Percentiles rank a stretch among this genome's conserved stretches.
phyloP scores from a whole-genome alignment of 2,888 invertebrate species.

The Melanotus villosus region DNA sequence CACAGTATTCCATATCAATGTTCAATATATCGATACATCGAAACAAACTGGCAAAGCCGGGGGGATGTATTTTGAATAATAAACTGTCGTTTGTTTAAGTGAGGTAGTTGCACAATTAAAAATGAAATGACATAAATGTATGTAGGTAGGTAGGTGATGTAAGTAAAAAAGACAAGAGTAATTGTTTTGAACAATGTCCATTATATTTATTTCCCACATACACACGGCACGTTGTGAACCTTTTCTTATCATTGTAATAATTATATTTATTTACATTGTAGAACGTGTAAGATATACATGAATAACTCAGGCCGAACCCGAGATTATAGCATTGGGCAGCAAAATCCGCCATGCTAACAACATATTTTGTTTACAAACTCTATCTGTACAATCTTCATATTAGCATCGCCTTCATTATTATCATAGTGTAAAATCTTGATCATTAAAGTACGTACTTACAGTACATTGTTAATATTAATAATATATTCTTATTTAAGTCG shows the following conservation, averaged over 20 bases:
- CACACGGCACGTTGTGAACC: conserved; percentile 93
- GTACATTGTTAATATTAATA: conserved; percentile 66
- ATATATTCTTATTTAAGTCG: conserved; percentile 68
- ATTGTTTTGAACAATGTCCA: conserved; percentile 88
- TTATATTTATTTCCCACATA: conserved; percentile 88
- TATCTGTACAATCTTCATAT: conserved; percentile 69
- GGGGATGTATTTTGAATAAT: too few species aligned
- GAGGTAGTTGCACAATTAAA: too few species aligned
- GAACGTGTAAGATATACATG: conserved; percentile 79
- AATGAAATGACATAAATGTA: too few species aligned
- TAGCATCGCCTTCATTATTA: conserved; percentile 67
- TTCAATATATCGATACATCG: too few species aligned
- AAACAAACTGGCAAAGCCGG: too few species aligned
- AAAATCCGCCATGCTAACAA: conserved; percentile 62
- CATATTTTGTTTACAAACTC: conserved; percentile 69
- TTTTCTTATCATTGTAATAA: conserved; percentile 86
- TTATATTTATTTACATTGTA: conserved; percentile 84
- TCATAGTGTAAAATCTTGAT: conserved; percentile 71
- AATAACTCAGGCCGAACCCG: conserved; percentile 72
- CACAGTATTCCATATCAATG: too few species aligned
- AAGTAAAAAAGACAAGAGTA: too few species aligned
- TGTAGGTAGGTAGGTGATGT: too few species aligned
- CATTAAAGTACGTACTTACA: conserved; percentile 70
- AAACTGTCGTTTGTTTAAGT: too few species aligned
- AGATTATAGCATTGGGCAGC: conserved; percentile 59